phyloP scores from a whole-genome alignment of 2,797 vertebrate species.

The Gadopsis marmoratus region DNA sequence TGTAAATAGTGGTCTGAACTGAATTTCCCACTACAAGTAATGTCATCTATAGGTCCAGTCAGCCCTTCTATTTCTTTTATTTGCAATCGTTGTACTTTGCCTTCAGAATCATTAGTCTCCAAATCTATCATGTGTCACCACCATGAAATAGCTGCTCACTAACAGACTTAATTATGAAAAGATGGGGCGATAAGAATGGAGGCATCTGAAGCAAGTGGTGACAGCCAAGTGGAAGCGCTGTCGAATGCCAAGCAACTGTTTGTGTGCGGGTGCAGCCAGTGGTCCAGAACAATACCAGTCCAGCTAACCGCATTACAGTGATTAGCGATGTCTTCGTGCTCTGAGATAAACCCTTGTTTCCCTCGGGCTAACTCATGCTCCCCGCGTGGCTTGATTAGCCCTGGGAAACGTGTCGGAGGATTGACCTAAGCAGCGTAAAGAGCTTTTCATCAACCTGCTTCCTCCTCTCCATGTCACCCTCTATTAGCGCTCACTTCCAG shows the following conservation, averaged over 20 bases:
- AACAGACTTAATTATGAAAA: conserved; percentile 1
- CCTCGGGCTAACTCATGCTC: conserved; percentile 40
- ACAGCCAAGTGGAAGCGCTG: conserved; percentile 13
- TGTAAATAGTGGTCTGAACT: not conserved
- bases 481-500: conserved; percentile 24
- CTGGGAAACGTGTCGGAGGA: conserved; percentile 67
- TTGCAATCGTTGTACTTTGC: not conserved
- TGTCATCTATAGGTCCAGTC: not conserved
- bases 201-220: not conserved
- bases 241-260: conserved; percentile 2
- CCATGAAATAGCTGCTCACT: not conserved
- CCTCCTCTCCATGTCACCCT: conserved; percentile 36
- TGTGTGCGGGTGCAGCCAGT: not conserved
- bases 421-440: conserved; percentile 78
- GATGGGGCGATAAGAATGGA: not conserved
- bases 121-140: not conserved
- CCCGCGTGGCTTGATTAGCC: conserved; percentile 36
- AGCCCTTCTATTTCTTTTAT: not conserved
- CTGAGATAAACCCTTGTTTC: conserved; percentile 49
- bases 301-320: conserved; percentile 59
- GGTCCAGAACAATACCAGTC: conserved; percentile 43
- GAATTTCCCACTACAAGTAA: too few relatives aligned
- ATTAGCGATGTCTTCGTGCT: conserved; percentile 48
- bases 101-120: not conserved
- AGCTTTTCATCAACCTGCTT: conserved; percentile 70